A percentile compares a stretch with the other conserved stretches of the same genome.
Evolutionary conservation across 2,113 vertebrate genomes (phyloP).

Genomic region (Macroglossus sobrinus): DNA sequence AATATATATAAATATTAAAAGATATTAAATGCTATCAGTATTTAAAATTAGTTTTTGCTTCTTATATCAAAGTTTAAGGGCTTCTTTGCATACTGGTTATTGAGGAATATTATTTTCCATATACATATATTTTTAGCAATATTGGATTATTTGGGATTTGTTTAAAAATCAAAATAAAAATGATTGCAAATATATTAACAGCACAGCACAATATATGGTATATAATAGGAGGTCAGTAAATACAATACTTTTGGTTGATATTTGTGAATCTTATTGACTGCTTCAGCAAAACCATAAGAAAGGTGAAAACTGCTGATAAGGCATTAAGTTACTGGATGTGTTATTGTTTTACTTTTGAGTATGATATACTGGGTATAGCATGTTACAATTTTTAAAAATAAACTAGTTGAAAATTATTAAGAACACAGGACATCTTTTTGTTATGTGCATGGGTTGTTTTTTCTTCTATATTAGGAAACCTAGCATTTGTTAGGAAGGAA

Average conservation of each 20-base stretch:
- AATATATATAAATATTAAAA: conserved; percentile 12
- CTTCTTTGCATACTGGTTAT: not conserved
- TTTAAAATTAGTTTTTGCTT: conserved; percentile 27
- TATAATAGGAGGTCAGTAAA: not conserved
- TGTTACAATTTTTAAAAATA: not conserved
- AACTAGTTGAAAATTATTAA: not conserved
- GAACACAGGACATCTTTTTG: not conserved
- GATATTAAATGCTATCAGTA: not conserved
- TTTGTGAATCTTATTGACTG: not conserved
- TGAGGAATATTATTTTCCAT: not conserved
- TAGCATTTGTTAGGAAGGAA: not conserved
- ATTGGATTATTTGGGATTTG: not conserved
- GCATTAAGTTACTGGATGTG: not conserved
- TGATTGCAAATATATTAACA: not conserved
- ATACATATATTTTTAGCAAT: not conserved
- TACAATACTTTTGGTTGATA: not conserved
- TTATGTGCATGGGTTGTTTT: not conserved
- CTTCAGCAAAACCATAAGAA: not conserved
- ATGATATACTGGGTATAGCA: not conserved
- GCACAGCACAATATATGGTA: not conserved
- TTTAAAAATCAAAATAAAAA: conserved; percentile 16
- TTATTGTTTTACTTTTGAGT: not conserved
- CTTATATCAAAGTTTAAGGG: not conserved
- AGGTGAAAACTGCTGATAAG: not conserved
- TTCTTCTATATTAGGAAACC: not conserved